Conservation (phyloP, 2,797 vertebrate genomes). For the Steatocranus sp. region DNA sequence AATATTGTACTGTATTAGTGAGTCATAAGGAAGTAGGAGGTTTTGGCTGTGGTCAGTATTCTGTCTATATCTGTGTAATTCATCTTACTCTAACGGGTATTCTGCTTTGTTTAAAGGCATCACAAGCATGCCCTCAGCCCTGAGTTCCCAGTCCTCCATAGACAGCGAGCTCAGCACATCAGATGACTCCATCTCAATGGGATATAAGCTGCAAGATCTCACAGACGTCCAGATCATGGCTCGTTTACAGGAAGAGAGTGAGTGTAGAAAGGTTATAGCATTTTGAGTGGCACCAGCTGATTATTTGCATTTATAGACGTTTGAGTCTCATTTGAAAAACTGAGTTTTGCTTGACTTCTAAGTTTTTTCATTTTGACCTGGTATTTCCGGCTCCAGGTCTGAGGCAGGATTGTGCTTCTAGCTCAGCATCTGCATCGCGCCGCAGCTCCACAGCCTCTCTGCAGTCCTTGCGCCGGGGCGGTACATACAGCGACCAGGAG, state of each 20-base stretch:
- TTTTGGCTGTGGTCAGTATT: neutral
- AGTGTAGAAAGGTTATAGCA: slow-evolving; percentile 40
- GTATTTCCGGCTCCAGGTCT: slow-evolving; percentile 73
- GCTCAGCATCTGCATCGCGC: slow-evolving; percentile 84
- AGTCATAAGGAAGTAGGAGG: neutral
- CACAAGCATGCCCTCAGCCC: slow-evolving; percentile 77
- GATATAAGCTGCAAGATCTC: slow-evolving; percentile 91
- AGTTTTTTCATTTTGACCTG: neutral
- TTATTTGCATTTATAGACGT: neutral
- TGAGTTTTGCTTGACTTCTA: neutral
- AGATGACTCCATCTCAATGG: slow-evolving; percentile 94
- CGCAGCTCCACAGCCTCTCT: slow-evolving; percentile 89
- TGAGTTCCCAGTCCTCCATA: slow-evolving; percentile 92
- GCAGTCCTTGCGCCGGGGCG: slow-evolving; percentile 84
- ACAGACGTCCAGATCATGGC: slow-evolving; percentile 96
- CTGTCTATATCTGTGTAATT: neutral
- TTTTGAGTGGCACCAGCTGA: neutral
- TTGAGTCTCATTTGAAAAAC: neutral
- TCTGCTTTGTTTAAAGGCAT: slow-evolving; percentile 65
- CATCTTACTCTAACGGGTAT: neutral
- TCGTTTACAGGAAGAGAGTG: slow-evolving; percentile 90
- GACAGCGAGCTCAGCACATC: slow-evolving; percentile 92
- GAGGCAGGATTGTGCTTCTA: slow-evolving; percentile 90
- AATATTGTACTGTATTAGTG: neutral
- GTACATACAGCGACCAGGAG: slow-evolving; percentile 91